A percentile compares a stretch with the other conserved stretches of the same genome.
Evolutionary conservation across 2,113 vertebrate species (phyloP).

Genomic region (Stigmatopora nigra): DNA sequence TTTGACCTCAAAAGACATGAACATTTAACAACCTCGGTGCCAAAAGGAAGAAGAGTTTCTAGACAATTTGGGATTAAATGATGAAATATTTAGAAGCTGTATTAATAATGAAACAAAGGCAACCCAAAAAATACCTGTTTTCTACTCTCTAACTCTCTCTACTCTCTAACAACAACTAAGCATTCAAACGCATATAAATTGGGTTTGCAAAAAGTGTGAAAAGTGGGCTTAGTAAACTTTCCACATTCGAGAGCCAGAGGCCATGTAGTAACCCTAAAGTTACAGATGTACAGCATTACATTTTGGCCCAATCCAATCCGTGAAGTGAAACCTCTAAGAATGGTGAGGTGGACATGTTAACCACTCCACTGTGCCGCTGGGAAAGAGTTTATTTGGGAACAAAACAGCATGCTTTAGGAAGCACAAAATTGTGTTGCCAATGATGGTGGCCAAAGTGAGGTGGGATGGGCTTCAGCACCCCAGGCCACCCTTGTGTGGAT

Average conservation of each 20-base stretch:
- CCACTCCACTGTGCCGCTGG: too few species aligned
- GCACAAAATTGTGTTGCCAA: too few species aligned
- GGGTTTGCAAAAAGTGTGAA: too few species aligned
- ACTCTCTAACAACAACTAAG: neutral
- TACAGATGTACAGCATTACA: neutral
- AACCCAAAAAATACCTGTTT: neutral
- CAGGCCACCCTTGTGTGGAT: too few species aligned
- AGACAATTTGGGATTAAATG: neutral
- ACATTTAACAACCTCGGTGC: neutral
- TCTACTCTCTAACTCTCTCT: neutral
- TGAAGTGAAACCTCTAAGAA: too few species aligned
- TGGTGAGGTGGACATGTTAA: too few species aligned
- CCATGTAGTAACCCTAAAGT: slow-evolving; percentile 1
- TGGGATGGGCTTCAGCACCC: neutral
- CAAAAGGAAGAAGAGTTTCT: neutral
- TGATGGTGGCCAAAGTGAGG: too few species aligned
- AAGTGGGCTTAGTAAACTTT: too few species aligned
- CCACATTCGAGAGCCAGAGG: slow-evolving; percentile 1
- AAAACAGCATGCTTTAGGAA: too few species aligned
- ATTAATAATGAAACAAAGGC: neutral
- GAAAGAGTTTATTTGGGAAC: too few species aligned
- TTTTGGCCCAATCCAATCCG: neutral
- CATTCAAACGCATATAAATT: neutral
- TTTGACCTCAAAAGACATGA: neutral
- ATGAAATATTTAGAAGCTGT: neutral